These are phyloP conservation scores for Yasuhikotakia modesta DNA, from an alignment of 2,797 vertebrate genomes.

Conservation along the genomic window DNA sequence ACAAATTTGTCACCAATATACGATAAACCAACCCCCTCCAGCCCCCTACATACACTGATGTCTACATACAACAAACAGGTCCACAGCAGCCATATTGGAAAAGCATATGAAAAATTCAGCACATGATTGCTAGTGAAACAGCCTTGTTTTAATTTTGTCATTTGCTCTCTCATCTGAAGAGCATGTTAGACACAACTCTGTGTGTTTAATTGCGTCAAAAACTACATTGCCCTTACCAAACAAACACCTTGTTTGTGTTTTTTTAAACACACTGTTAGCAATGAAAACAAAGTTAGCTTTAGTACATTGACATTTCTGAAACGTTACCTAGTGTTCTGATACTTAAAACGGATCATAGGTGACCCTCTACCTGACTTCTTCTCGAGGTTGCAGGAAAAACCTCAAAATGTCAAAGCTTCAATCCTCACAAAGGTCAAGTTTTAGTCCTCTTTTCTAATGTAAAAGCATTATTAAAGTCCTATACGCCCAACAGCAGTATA, in stretches of 20 bases:
- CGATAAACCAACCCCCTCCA: too few relatives aligned
- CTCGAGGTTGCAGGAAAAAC: neutral
- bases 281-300: neutral
- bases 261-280: too few relatives aligned
- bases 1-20: too few relatives aligned
- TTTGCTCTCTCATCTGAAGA: neutral
- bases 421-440: constrained; percentile 18
- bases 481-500: neutral
- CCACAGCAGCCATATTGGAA: neutral
- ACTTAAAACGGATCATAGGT: constrained; percentile 34
- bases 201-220: neutral
- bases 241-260: neutral
- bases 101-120: constrained; percentile 63
- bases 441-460: constrained; percentile 12
- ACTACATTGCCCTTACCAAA: neutral
- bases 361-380: neutral
- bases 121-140: neutral
- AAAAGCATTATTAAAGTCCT: constrained; percentile 6
- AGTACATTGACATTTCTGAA: neutral
- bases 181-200: constrained; percentile 11
- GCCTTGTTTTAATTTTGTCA: constrained; percentile 14
- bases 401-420: constrained; percentile 23
- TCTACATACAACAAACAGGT: neutral
- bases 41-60: too few relatives aligned
- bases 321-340: constrained; percentile 27